These are phyloP conservation scores for Buteo buteo DNA, from an alignment of 2,113 vertebrate genomes.

Conservation along the genomic window DNA sequence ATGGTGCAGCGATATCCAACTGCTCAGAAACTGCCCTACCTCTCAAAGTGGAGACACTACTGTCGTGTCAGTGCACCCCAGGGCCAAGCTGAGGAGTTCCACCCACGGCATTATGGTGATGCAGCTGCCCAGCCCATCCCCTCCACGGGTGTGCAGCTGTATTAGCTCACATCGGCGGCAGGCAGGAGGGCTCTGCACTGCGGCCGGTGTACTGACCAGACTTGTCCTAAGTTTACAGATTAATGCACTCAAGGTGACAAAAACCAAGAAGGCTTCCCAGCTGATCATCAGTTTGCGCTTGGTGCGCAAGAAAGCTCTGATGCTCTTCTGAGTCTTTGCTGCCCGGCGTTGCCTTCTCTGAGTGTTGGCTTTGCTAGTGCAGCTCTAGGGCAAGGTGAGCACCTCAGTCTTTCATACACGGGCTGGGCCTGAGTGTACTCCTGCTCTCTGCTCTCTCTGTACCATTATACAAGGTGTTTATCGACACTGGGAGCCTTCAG, in stretches of 20 bases:
- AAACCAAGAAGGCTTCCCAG: background rate
- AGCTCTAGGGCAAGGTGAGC: background rate
- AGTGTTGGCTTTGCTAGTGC: background rate
- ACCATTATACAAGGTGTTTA: background rate
- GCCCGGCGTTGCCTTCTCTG: background rate
- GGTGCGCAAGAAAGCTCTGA: background rate
- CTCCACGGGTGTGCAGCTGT: fast-evolving
- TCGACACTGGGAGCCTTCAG: background rate
- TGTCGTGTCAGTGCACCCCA: background rate
- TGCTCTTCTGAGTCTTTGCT: background rate
- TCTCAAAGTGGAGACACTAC: background rate
- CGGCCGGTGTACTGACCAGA: background rate
- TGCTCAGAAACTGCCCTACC: background rate
- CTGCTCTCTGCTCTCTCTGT: background rate
- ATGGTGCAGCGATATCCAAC: background rate
- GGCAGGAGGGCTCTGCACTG: background rate
- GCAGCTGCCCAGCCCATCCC: background rate
- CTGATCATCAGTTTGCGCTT: background rate
- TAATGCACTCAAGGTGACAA: background rate
- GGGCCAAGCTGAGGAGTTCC: background rate
- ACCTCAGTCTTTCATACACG: background rate
- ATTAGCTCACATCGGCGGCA: background rate
- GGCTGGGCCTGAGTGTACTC: background rate
- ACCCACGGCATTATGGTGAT: fast-evolving
- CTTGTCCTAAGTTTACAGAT: background rate